These are phyloP conservation scores for Parochlus steinenii DNA, from an alignment of 2,888 invertebrate genomes.

Conservation along the genomic window DNA sequence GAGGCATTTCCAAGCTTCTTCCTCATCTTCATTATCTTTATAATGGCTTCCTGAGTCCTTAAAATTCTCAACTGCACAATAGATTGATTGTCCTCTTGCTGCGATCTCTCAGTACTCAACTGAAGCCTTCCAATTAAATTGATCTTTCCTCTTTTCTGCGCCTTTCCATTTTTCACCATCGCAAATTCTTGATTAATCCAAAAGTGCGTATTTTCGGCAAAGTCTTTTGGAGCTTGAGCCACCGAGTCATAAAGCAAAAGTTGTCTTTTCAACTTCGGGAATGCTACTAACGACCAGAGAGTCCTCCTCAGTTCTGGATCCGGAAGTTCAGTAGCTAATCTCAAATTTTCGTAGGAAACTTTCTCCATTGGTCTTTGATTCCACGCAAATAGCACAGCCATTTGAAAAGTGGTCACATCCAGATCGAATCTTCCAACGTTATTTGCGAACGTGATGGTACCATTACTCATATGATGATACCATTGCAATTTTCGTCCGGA, in stretches of 20 bases:
- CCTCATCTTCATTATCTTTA: constrained; percentile 97
- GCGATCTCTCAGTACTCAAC: constrained; percentile 84
- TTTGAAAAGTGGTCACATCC: constrained; percentile 98
- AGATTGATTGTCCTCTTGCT: constrained; percentile 95
- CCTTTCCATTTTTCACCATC: constrained; percentile 82
- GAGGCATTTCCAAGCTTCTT: constrained; percentile 88
- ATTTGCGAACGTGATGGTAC: constrained; percentile 90
- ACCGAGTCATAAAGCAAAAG: constrained; percentile 65
- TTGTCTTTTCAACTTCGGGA: constrained; percentile 91
- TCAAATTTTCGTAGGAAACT: constrained; percentile 91
- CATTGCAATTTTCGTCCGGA: constrained; percentile 94
- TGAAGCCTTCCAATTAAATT: constrained; percentile 93
- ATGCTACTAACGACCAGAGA: constrained; percentile 88
- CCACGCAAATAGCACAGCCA: constrained; percentile 98
- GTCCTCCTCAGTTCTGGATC: constrained; percentile 89
- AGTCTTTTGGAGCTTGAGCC: constrained; percentile 82
- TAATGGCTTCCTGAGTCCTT: constrained; percentile 90
- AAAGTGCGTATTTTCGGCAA: constrained; percentile 80
- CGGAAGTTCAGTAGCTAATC: constrained; percentile 86
- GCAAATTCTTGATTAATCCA: constrained; percentile 97
- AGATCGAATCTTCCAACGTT: constrained; percentile 87
- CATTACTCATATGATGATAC: constrained; percentile 99
- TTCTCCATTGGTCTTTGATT: constrained; percentile 87
- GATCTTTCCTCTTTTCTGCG: constrained; percentile 86
- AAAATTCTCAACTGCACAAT: constrained; percentile 93